Evolutionary conservation across 2,888 invertebrate species (phyloP), one percentile per base, ranked within the genome.

Genomic region (Salticus scenicus): DNA sequence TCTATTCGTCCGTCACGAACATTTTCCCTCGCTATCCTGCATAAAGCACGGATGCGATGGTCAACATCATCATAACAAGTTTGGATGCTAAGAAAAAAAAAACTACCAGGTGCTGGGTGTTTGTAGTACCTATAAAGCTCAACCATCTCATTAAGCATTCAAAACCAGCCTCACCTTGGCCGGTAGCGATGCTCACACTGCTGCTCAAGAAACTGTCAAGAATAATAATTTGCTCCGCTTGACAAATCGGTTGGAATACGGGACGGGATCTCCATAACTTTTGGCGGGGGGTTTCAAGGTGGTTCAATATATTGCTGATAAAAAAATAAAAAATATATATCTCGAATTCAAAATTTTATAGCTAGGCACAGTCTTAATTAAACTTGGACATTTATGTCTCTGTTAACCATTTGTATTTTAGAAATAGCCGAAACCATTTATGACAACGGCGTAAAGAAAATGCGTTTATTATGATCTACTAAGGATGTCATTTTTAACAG

Each of bases 121-220:
- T 24, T 57, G 20, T 24, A 57, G 57, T 57, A 47, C 47, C 14
- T n/a, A 37, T 57, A 57, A 57, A 57, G 57, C 57, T n/a, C 57
- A 57, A 12, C 57, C 57, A 57, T 4, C 24, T 24, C 17, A 66
- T 66, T 66, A 31, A 31, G n/a, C 30, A 71, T 71, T 71, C 71
- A 41, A 30, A n/a, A n/a, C 71, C 24, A 27, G 71, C 27, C 17
- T 71, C 47, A 47, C 47, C 47, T 71, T 51, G 47, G 71, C 28
- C 47, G 71, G 41, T 47, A 41, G 28, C 47, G 17, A 24, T 4
- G 57, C 24, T 1, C 57, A 12, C 57, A 57, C 30, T 8, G 30
- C 17, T 30, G 31, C 12, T 24, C n/a, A 66, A 66, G 30, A 30
- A 66, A 66, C 66, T 14, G 66, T 17, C 14, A 66, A 30, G 66